Base-by-base conservation (phyloP, 2,888 invertebrate genomes). In the Brachylomia viminalis region DNA sequence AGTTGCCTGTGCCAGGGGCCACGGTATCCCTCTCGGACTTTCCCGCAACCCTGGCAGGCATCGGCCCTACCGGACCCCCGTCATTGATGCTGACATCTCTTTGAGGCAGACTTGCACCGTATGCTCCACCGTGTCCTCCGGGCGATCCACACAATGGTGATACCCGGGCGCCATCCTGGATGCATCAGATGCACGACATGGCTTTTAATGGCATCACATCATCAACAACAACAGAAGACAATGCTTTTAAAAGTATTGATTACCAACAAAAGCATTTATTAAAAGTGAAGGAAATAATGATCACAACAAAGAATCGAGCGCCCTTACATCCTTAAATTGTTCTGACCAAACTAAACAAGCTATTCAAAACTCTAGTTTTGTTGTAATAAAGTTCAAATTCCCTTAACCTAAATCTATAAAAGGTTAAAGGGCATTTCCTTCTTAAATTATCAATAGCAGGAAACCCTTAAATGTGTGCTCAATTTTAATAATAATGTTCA, bases 391-490 rank as follows among this genome's bases (percentile, higher is more conserved):
- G 61, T 58, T 11, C 23, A 72, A 72, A 82, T 45, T 61, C 27
- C 23, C 30, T 65, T 64, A 30, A 56, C 30, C 58, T 30, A 47
- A 45, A 30, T 59, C 15, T 23, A 56, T 52, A 66, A 61, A 72
- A 74, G 75, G 74, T 70, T 74, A 81, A 62, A 85, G 69, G 79
- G 65, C 72, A 85, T 75, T 91, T 91, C 92, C 92, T 90, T 80
- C 88, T 91, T 90, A 81, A 88, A 88, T 88, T 86, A 90, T 88
- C 88, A 89, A 91, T 89, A 90, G 87, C 89, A 90, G 92, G 91
- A 92, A 90, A 87, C 87, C 82, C 81, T 84, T 80, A 80, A 85
- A 84, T 81, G 85, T 73, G 84, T 86, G 79, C 86, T 86, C 82
- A 87, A 88, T 87, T 89, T 86, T 49, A 78, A 80, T 62, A 49